Base-by-base conservation (phyloP, 2,113 vertebrate genomes). In the Sialia sialis region DNA sequence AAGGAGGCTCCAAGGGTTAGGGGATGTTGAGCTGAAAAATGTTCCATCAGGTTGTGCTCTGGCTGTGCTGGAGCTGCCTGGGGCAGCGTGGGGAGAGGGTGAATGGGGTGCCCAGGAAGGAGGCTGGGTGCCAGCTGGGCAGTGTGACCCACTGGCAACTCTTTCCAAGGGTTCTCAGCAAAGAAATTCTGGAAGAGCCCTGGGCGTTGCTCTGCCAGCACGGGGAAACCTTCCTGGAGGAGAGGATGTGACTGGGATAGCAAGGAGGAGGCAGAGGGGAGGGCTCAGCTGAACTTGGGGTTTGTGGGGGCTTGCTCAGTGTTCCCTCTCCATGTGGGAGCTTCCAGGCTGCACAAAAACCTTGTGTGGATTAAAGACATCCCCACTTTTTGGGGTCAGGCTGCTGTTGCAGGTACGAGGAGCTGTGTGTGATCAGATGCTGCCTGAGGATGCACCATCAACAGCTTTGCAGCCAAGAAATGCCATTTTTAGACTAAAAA, bases 71-170 rank as follows among this genome's bases (percentile, higher is more conserved):
- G 89, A 83, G 88, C 88, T 89, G 90, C 74, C 88, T 27, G 32
- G 14, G 9, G 48, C 3, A 4, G n/a, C 13, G 0, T 49, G 49
- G 76, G 30, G 59, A 93, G 83, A 2, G 26, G 80, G 55, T 89
- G 89, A 95, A 87, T 95, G 94, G 38, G 77, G 69, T 75, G 78
- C 77, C 74, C 95, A 96, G 96, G 95, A 95, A 96, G 90, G 92
- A 41, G 79, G 90, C 90, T 68, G 73, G 68, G 75, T 88, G 94
- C 95, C 94, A 94, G 51, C 67, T 3, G 34, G 82, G 75, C 88
- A 92, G 41, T 68, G 38, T 86, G 92, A 91, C 72, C 85, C 90
- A 60, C 81, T 16, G 2, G 56, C 8, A 5, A 59, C 90, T 76
- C 26, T 75, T 87, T 54, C 92, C 83, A 85, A 90, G 67, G 79